phyloP scores from a whole-genome alignment of 53 echinoderm and acorn worm species.

The Pentamera pediparva region DNA sequence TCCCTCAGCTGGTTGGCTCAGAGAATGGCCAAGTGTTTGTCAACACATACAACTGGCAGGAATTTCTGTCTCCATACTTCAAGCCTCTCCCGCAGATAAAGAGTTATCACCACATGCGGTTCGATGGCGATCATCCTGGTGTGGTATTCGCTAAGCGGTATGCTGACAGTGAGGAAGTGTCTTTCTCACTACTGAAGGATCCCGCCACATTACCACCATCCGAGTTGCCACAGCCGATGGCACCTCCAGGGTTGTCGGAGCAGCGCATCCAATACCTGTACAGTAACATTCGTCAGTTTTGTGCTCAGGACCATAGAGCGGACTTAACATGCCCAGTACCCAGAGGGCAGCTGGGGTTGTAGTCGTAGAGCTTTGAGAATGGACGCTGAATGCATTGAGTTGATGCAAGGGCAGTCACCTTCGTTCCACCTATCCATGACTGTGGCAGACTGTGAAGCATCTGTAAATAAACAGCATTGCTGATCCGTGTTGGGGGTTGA shows the following conservation, averaged over 20 bases:
- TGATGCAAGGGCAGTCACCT: too few species aligned
- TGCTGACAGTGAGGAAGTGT: slow-evolving; percentile 6
- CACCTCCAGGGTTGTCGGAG: not conserved
- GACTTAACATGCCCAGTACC: slow-evolving; percentile 13
- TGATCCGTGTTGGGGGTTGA: not conserved
- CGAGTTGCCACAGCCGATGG: not conserved
- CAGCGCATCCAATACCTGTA: not conserved
- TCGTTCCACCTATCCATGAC: too few species aligned
- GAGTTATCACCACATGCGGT: slow-evolving; percentile 8
- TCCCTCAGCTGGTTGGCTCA: not conserved
- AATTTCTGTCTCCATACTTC: slow-evolving; percentile 15
- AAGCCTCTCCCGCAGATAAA: not conserved
- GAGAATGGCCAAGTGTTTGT: slow-evolving; percentile 3
- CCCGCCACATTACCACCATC: not conserved
- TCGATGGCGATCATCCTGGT: not conserved
- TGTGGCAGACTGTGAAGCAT: too few species aligned
- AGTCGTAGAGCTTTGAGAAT: too few species aligned
- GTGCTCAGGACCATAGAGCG: slow-evolving; percentile 19
- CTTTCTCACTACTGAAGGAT: not conserved
- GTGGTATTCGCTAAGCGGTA: not conserved
- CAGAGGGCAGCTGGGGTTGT: not conserved
- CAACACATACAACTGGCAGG: not conserved
- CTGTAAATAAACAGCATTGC: too few species aligned
- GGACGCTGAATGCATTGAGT: too few species aligned
- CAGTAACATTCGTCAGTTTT: slow-evolving; percentile 13